Conservation (phyloP, 2,797 vertebrate species). For the Chromis chromis region DNA sequence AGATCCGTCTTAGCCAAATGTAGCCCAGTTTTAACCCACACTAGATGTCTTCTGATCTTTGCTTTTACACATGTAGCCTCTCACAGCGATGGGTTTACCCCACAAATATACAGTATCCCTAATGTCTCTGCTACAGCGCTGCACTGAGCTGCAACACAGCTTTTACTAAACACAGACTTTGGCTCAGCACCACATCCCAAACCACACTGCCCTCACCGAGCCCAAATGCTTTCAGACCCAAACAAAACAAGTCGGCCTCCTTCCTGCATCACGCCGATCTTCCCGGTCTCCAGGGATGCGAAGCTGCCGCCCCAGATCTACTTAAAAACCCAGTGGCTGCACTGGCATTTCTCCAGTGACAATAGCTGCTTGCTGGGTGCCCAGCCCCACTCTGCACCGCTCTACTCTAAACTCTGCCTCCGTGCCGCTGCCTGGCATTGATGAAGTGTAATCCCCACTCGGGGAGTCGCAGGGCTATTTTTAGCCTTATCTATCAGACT, state of each 20-base stretch:
- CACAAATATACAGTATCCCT: too few species aligned
- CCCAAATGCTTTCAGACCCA: neutral
- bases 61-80: too few species aligned
- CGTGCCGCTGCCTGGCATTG: conserved; percentile 70
- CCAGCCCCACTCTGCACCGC: conserved; percentile 14
- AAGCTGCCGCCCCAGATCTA: neutral
- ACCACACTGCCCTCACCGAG: neutral
- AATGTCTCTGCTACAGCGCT: too few species aligned
- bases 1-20: too few species aligned
- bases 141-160: too few species aligned
- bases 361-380: conserved; percentile 13
- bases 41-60: too few species aligned
- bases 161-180: too few species aligned
- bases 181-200: neutral
- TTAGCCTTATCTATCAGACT: conserved; percentile 74
- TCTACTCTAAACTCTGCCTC: conserved; percentile 39
- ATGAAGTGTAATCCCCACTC: conserved; percentile 77
- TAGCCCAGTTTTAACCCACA: neutral
- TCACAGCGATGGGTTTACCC: too few species aligned
- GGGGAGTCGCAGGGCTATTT: conserved; percentile 75
- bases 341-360: conserved; percentile 28
- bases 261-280: conserved; percentile 3
- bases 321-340: conserved; percentile 1
- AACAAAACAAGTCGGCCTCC: neutral
- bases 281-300: neutral